Percentiles rank a stretch among this genome's conserved stretches.
phyloP scores from a whole-genome alignment of 2,888 invertebrate species.

The Limnephilus auricula region DNA sequence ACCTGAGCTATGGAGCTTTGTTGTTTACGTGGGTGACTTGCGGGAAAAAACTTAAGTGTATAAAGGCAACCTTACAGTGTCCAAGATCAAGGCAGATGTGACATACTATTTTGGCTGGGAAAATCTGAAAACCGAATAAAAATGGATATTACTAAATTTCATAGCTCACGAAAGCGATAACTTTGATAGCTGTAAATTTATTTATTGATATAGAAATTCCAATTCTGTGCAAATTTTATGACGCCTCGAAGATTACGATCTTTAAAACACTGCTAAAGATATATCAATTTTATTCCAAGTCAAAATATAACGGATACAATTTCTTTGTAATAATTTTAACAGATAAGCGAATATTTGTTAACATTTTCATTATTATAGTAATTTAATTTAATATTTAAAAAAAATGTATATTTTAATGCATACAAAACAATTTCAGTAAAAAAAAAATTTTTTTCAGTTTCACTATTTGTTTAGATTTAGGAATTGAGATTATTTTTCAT shows the following conservation, averaged over 20 bases:
- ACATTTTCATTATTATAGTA: neutral
- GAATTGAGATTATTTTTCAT: too few relatives aligned
- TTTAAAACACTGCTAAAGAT: neutral
- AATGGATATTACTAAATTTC: neutral
- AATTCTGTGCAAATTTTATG: neutral
- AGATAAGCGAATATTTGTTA: neutral
- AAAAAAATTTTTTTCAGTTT: neutral
- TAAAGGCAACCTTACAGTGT: too few relatives aligned
- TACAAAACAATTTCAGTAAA: neutral
- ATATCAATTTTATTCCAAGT: neutral
- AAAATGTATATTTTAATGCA: neutral
- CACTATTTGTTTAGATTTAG: neutral
- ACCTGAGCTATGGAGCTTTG: neutral
- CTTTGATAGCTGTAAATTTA: neutral
- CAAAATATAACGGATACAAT: neutral
- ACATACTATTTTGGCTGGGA: neutral
- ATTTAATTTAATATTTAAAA: neutral
- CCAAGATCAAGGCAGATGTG: too few relatives aligned
- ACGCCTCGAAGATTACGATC: neutral
- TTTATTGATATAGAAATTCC: neutral
- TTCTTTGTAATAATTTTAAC: neutral
- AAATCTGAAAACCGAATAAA: too few relatives aligned
- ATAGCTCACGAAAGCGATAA: neutral
- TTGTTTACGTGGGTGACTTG: too few relatives aligned
- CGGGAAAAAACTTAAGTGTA: too few relatives aligned